These are phyloP conservation scores for Ceyx erithaca DNA, from an alignment of 2,797 vertebrate species.

Conservation along the genomic window DNA sequence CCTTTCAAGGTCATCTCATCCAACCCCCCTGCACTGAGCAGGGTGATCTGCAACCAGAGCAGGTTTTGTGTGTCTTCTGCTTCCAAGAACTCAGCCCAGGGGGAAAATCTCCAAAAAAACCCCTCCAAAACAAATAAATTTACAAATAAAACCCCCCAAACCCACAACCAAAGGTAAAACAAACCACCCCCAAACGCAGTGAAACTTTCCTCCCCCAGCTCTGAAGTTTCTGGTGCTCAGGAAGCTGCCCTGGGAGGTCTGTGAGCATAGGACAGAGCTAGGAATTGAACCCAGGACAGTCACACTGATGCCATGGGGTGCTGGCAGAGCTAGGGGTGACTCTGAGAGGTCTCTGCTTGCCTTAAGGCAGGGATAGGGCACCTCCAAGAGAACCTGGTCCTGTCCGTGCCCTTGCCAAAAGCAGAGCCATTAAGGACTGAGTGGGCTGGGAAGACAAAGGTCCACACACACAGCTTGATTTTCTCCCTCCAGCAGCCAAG, in stretches of 20 bases:
- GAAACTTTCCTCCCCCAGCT: background rate
- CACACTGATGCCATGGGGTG: background rate
- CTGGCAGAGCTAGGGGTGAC: background rate
- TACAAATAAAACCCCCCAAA: background rate
- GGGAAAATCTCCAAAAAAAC: fast-evolving
- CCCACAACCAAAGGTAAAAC: background rate
- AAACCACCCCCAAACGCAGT: background rate
- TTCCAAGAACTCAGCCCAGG: background rate
- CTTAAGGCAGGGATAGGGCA: background rate
- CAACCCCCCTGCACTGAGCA: background rate
- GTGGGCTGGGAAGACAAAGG: background rate
- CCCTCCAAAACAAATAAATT: background rate
- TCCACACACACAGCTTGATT: fast-evolving
- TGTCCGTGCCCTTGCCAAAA: background rate
- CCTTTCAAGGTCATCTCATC: background rate
- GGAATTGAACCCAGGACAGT: background rate
- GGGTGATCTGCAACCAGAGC: background rate
- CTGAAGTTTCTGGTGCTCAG: background rate
- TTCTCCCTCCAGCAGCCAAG: background rate
- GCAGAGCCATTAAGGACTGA: background rate
- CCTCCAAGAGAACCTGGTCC: background rate
- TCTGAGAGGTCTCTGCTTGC: background rate
- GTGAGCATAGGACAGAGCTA: background rate
- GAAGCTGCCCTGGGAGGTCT: background rate
- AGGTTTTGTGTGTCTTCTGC: background rate